Evolutionary conservation across 2,888 invertebrate genomes (phyloP).

Genomic region (Lobophora halterata): DNA sequence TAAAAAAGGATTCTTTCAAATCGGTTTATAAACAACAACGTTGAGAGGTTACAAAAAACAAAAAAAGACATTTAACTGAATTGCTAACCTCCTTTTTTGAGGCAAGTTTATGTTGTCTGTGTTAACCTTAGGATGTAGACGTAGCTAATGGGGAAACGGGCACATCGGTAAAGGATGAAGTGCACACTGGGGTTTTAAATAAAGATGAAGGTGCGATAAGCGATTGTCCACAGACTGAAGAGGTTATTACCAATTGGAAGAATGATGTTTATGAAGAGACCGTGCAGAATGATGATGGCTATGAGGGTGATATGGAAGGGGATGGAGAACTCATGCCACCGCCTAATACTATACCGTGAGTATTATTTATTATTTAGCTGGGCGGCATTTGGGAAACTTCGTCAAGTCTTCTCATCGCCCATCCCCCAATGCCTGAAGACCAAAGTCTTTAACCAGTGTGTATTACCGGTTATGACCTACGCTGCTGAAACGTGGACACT

Average conservation of each 20-base stretch:
- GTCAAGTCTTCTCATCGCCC: too few species aligned
- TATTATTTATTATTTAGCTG: constrained; percentile 20
- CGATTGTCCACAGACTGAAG: constrained; percentile 62
- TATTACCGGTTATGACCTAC: too few species aligned
- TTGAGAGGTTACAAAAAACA: too few species aligned
- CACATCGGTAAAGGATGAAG: constrained; percentile 32
- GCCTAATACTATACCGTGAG: constrained; percentile 83
- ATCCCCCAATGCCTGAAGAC: too few species aligned
- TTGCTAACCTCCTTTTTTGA: too few species aligned
- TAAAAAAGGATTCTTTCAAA: too few species aligned
- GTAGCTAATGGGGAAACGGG: constrained; percentile 48
- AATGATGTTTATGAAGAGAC: constrained; percentile 41
- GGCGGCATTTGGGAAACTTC: too few species aligned
- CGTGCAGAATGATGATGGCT: constrained; percentile 83
- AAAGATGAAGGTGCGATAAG: constrained; percentile 42
- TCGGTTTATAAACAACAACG: too few species aligned
- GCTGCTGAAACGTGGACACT: too few species aligned
- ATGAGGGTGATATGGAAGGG: constrained; percentile 80
- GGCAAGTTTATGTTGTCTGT: constrained; percentile 48
- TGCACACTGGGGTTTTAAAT: constrained; percentile 26
- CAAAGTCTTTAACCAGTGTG: too few species aligned
- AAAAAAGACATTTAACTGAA: too few species aligned
- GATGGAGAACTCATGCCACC: constrained; percentile 93
- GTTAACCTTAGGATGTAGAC: constrained; percentile 62
- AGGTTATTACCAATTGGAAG: constrained; percentile 35